Conservation (phyloP, 2,797 vertebrate genomes). For the Capromys pilorides region DNA sequence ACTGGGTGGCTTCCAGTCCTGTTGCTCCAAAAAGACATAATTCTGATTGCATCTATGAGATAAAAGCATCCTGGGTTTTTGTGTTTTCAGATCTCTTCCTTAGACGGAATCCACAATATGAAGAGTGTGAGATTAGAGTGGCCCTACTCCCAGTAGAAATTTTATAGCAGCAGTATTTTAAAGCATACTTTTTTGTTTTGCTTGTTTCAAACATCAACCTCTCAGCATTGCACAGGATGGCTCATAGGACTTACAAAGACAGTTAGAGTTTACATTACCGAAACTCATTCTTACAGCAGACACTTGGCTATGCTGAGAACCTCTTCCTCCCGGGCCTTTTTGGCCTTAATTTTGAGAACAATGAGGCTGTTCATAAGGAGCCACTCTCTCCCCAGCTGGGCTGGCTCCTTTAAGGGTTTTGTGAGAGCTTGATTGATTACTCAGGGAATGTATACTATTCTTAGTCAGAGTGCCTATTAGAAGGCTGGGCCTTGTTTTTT, state of each 20-base stretch:
- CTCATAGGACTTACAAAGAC: not conserved
- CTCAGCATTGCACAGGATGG: not conserved
- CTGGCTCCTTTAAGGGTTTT: not conserved
- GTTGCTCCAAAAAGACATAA: not conserved
- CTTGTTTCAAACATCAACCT: constrained; percentile 15
- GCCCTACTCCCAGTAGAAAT: not conserved
- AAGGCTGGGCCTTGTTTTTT: constrained; percentile 42
- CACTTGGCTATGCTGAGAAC: not conserved
- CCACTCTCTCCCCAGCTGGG: not conserved
- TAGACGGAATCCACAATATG: not conserved
- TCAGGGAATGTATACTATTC: not conserved
- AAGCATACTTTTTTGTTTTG: constrained; percentile 45
- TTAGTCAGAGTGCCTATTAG: constrained; percentile 64
- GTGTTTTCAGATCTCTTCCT: constrained; percentile 14
- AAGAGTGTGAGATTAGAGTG: constrained; percentile 36
- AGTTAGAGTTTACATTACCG: not conserved
- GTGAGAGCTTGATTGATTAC: constrained; percentile 46
- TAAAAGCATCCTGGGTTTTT: constrained; percentile 53
- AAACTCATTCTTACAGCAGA: not conserved
- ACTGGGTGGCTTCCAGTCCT: no score
- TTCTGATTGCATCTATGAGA: constrained; percentile 60
- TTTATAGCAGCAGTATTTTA: not conserved
- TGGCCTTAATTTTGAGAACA: constrained; percentile 41
- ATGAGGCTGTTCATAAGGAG: constrained; percentile 31
- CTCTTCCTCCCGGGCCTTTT: not conserved